Percentiles rank a stretch among this genome's conserved stretches.
phyloP scores from a whole-genome alignment of 2,888 invertebrate genomes.

The Morpho helenor region DNA sequence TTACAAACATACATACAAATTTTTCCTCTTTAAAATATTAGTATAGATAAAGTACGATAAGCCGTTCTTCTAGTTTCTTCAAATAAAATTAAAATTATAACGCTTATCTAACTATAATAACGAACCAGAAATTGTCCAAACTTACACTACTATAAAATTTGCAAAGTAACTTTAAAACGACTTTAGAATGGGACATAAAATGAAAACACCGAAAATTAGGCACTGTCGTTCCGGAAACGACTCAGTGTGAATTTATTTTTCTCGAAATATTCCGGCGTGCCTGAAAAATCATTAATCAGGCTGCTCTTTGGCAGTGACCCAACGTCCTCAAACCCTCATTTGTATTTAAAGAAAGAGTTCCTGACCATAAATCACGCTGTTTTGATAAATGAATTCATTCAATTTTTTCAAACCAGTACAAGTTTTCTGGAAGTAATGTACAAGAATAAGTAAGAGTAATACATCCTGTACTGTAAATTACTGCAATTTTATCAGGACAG shows the following conservation, averaged over 20 bases:
- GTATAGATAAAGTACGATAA: no score
- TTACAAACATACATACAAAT: no score
- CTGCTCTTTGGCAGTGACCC: conserved; percentile 75
- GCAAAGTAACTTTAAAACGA: conserved; percentile 5
- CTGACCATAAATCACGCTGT: conserved; percentile 67
- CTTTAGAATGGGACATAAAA: conserved; percentile 17
- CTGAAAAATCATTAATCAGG: conserved; percentile 73
- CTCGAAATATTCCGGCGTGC: conserved; percentile 52
- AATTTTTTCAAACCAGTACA: conserved; percentile 56
- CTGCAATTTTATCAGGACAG: no score
- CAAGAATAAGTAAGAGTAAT: not conserved
- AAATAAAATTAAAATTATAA: no score
- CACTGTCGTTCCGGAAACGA: conserved; percentile 18
- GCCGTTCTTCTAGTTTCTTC: no score
- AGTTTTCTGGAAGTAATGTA: conserved; percentile 24
- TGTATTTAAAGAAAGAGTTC: conserved; percentile 75
- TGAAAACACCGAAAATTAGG: conserved; percentile 20
- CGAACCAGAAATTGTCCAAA: not conserved
- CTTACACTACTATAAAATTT: not conserved
- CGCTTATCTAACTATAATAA: no score
- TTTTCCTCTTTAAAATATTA: no score
- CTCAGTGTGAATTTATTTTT: conserved; percentile 25
- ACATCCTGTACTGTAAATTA: no score
- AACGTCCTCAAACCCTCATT: conserved; percentile 71
- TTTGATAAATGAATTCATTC: conserved; percentile 70